Percentiles rank a stretch among this genome's conserved stretches.
Evolutionary conservation across 2,888 invertebrate species (phyloP).

Genomic region (Nebria salina): DNA sequence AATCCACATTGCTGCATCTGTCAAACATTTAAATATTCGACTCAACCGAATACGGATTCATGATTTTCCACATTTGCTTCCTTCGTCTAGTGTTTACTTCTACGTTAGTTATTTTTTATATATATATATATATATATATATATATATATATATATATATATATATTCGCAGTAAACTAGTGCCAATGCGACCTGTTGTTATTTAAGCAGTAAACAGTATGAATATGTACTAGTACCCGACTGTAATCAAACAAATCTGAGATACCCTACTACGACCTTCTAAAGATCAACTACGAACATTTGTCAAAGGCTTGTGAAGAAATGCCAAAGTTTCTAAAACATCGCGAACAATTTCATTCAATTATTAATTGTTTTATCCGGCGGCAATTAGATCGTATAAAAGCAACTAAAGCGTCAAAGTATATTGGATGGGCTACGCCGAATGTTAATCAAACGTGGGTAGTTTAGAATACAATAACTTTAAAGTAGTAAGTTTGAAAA

Average conservation of each 20-base stretch:
- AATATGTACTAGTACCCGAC: neutral
- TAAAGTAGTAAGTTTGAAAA: conserved; percentile 30
- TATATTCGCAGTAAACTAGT: neutral
- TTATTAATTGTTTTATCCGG: neutral
- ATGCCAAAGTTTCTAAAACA: neutral
- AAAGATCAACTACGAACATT: too few species aligned
- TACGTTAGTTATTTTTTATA: neutral
- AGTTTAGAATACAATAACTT: conserved; percentile 1
- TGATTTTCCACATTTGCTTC: neutral
- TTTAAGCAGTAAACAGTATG: neutral
- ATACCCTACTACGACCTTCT: neutral
- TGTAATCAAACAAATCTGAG: neutral
- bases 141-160: too few species aligned
- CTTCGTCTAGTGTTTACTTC: neutral
- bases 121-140: too few species aligned
- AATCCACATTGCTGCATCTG: conserved; percentile 1
- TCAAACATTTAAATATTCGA: neutral
- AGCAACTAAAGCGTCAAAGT: neutral
- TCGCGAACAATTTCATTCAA: too few species aligned
- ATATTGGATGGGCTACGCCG: neutral
- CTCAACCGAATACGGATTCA: neutral
- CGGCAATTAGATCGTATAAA: neutral
- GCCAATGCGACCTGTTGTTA: neutral
- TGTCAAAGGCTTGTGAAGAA: too few species aligned
- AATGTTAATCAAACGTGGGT: neutral